Base-by-base conservation (phyloP, 2,113 vertebrate species). In the Sebastes schlegelii region DNA sequence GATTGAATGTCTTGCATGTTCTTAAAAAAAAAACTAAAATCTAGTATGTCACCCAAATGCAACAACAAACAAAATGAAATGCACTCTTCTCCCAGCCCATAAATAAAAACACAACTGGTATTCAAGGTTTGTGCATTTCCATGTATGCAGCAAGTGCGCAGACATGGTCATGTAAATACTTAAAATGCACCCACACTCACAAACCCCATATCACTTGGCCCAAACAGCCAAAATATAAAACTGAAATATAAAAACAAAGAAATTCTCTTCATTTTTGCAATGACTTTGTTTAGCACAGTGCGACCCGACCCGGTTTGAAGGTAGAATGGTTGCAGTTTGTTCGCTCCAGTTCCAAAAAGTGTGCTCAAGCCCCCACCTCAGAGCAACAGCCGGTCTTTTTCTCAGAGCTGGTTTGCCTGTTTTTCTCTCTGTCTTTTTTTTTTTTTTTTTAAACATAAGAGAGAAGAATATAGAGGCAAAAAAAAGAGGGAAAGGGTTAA, bases 271-370 rank as follows among this genome's bases (percentile, higher is more conserved):
- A 49, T 90, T 90, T 94, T 91, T 92, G 87, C 82, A 81, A 62
- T 84, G 76, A 80, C 55, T 85, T 85, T 13, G 43, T 91, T 92
- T 92, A 95, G 96, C 98, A 98, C 98, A 97, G 97, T 98, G 97
- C 96, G 95, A 94, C 94, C 96, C 94, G 95, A 96, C 95, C 92
- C 86, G 85, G 86, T 92, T 92, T 95, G 91, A 97, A 97, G 96
- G 96, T 96, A 97, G 96, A 97, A 96, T 94, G 96, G 96, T 96
- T 97, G 96, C 95, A 92, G 95, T 82, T 92, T 86, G 67, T 95
- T 90, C 90, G 92, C 92, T 94, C 93, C 91, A 91, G 92, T 95
- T 94, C 93, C 43, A 75, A 95, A 94, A 74, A 61, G 62, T 87
- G 80, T 66, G 46, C 78, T 72, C 51, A 42, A 75, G 57, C 57